Base-by-base conservation (phyloP, 2,888 invertebrate species). In the Lasioglossum oenotherae region DNA sequence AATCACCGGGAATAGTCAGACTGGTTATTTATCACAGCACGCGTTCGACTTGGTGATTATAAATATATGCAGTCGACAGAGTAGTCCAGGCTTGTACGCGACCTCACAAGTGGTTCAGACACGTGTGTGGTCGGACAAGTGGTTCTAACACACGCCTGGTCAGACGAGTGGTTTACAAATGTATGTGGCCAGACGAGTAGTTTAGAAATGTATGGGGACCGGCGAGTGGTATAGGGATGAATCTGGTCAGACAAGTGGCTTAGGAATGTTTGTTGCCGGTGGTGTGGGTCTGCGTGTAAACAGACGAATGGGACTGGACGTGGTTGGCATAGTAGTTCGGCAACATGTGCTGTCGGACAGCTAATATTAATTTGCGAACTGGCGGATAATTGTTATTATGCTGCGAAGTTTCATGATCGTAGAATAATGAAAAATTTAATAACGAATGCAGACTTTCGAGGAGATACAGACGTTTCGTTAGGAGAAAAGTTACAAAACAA, bases 111-210 rank as follows among this genome's bases (percentile, higher is more conserved):
- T 44, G 44, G 41, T n/a, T 46, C 27, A 6, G 44, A 27, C 41
- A n/a, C 35, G 67, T 35, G 38, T 14, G 16, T 64, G 14, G 31
- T 67, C 44, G 16, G 27, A 44, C 41, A 72, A 72, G 44, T 44
- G 27, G 44, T 44, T 44, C 16, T 8, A n/a, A 27, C 41, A 23
- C 71, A 19, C n/a, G 38, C 14, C n/a, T 71, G 41, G 38, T n/a
- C 44, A 14, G 44, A 44, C 72, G n/a, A 72, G 72, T n/a, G 44
- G 41, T 44, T 72, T 8, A n/a, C 27, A 27, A 44, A 23, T 41
- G 41, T 38, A 71, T 71, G 38, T 71, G 35, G 41, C 35, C 71
- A 71, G 41, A 41, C 67, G 35, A 67, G 67, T 67, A 67, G 31
- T 35, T 67, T 67, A 67, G 35, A 67, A 35, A 35, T 67, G 67